Evolutionary conservation across 2,797 vertebrate genomes (phyloP).

Genomic region (Macropodus opercularis): DNA sequence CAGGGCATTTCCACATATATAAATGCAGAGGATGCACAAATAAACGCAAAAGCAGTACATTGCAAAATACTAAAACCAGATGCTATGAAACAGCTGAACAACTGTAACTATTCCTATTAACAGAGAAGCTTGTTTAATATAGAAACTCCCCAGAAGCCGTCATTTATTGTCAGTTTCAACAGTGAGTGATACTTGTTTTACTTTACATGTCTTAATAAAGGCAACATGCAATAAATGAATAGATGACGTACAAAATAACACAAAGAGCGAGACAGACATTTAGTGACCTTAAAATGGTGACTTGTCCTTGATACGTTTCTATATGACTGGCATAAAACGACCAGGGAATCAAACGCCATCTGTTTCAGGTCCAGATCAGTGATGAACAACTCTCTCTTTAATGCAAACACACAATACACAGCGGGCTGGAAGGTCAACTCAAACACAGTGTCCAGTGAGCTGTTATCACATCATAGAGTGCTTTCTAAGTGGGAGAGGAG

Average conservation of each 20-base stretch:
- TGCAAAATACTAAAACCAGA: not conserved
- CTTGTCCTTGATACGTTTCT: conserved; percentile 20
- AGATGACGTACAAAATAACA: conserved; percentile 6
- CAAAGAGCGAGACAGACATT: conserved; percentile 1
- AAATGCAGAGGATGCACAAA: not conserved
- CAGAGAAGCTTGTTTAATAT: no score
- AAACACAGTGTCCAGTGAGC: conserved; percentile 39
- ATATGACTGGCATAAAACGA: conserved; percentile 24
- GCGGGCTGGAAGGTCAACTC: conserved; percentile 33
- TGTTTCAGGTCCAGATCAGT: conserved; percentile 25
- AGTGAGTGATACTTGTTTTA: no score
- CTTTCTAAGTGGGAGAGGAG: not conserved
- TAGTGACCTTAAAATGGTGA: conserved; percentile 40
- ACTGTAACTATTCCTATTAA: no score
- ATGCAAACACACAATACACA: not conserved
- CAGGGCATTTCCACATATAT: not conserved
- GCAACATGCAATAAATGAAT: not conserved
- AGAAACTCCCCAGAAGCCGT: not conserved
- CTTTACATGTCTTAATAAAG: not conserved
- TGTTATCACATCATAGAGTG: conserved; percentile 25
- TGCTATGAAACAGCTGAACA: not conserved
- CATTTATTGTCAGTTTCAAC: no score
- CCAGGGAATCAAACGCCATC: conserved; percentile 37
- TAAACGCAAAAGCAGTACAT: no score
- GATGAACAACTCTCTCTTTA: conserved; percentile 2